Base-by-base conservation (phyloP, 2,888 invertebrate species). In the Lasioglossum marginatum region DNA sequence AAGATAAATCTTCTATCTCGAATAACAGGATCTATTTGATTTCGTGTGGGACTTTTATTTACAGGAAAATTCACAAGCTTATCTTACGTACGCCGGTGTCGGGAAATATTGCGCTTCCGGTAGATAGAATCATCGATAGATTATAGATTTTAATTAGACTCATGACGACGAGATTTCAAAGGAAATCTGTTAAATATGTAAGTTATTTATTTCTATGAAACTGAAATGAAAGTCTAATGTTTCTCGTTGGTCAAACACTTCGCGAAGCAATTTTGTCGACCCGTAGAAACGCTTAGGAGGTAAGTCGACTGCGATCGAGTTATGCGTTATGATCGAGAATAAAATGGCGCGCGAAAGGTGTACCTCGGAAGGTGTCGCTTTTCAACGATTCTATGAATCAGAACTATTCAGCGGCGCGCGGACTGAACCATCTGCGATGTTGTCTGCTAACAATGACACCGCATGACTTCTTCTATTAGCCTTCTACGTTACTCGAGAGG, bases 391-490 rank as follows among this genome's bases (percentile, higher is more conserved):
- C 60, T n/a, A 77, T 77, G 82, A 77, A 79, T 77, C 82, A 74
- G 72, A 79, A 74, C 34, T 70, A 70, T 66, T 73, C 79, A 84
- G 74, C 34, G 81, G 71, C 75, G 78, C 79, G 82, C 81, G 57
- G 79, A 76, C 78, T 85, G 77, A 82, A 85, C 88, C 91, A 90
- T 91, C 91, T 91, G 91, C 52, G 84, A 87, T 81, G 87, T 89
- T 91, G 88, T 87, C 84, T 73, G 57, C 52, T 34, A 81, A 91
- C 91, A 91, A 91, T 88, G 87, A 89, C 91, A 68, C 91, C 66
- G 90, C 93, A 88, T 92, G 94, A 92, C 91, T 93, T 92, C 92
- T 89, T 91, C 87, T 91, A 94, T 94, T 94, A 93, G 93, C 93
- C 93, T 90, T 91, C 92, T 93, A 91, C 85, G 88, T 93, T 92